phyloP scores from a whole-genome alignment of 2,113 vertebrate genomes.

The Carettochelys insculpta region DNA sequence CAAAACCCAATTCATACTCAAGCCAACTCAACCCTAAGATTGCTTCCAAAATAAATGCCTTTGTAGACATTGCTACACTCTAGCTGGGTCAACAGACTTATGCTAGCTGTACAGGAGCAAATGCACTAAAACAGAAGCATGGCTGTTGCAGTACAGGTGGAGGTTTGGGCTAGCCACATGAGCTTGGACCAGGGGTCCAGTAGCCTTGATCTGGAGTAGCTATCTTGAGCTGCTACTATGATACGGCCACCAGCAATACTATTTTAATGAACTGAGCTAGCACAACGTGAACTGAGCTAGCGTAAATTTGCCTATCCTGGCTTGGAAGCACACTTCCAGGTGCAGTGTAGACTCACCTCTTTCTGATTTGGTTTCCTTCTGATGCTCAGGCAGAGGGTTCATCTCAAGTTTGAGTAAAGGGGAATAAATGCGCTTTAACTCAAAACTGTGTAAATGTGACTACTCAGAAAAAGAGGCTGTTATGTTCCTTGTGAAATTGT shows the following conservation, averaged over 20 bases:
- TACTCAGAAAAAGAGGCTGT: neutral
- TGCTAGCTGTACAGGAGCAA: neutral
- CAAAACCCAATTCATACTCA: slow-evolving; percentile 13
- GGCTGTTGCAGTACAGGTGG: neutral
- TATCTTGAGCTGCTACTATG: neutral
- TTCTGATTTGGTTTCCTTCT: slow-evolving; percentile 40
- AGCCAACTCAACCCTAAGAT: slow-evolving; percentile 18
- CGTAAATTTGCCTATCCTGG: neutral
- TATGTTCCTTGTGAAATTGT: neutral
- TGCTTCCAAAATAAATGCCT: neutral
- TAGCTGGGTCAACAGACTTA: neutral
- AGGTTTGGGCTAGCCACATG: neutral
- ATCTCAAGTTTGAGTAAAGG: neutral
- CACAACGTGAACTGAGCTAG: neutral
- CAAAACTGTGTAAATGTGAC: neutral
- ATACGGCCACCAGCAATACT: neutral
- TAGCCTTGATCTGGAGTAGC: neutral
- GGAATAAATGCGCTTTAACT: slow-evolving; percentile 12
- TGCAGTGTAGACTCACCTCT: neutral
- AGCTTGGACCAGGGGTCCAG: neutral
- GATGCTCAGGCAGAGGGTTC: neutral
- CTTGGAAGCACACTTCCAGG: neutral
- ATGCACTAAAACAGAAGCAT: neutral
- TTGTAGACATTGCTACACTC: neutral
- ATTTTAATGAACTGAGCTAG: no score